Evolutionary conservation across 2,888 invertebrate species (phyloP), one percentile per base, ranked within the genome.

Genomic region (Minunthozetes semirufus): DNA sequence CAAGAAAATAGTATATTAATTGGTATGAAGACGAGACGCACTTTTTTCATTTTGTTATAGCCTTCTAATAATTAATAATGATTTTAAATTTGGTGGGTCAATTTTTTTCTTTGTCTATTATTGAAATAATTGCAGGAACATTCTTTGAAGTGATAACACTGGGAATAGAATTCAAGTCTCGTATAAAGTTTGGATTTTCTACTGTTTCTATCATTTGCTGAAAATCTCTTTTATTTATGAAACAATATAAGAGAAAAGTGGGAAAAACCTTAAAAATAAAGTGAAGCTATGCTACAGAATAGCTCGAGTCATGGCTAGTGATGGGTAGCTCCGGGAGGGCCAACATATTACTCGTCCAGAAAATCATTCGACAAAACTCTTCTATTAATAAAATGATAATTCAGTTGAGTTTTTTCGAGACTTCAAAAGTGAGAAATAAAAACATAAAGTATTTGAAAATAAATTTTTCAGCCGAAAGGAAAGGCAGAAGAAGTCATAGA

Each of bases 371-470:
- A 6, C 19, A 8, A 6, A 53, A 53, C 53, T 33, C 33, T 38
- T 61, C 15, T 8, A 66, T 66, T 66, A 66, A 66, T 66, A 66
- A 66, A 66, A 66, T 66, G 63, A 29, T 66, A 66, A 66, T 66
- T 66, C 38, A 59, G 13, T 59, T 19, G 1, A 9, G 17, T 29
- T 56, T 27, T 42, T 42, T 42, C 42, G 8, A 42, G 42, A 42
- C 42, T 42, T 19, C 50, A 50, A 50, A 15, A 29, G 27, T 27
- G 27, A 15, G 50, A 50, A 50, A 56, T 5, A 59, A 29, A 59
- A 29, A 15, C 27, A 42, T 42, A 42, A 13, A 42, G 13, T 56
- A 13, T 56, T 25, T 22, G 22, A 56, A 56, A 59, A 15, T 56
- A 19, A 29, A 27, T 27, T 29, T 13, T 59, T 15, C 8, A 59